These are phyloP conservation scores for Dendrocincla fuliginosa DNA, from an alignment of 2,797 vertebrate genomes.

Conservation along the genomic window DNA sequence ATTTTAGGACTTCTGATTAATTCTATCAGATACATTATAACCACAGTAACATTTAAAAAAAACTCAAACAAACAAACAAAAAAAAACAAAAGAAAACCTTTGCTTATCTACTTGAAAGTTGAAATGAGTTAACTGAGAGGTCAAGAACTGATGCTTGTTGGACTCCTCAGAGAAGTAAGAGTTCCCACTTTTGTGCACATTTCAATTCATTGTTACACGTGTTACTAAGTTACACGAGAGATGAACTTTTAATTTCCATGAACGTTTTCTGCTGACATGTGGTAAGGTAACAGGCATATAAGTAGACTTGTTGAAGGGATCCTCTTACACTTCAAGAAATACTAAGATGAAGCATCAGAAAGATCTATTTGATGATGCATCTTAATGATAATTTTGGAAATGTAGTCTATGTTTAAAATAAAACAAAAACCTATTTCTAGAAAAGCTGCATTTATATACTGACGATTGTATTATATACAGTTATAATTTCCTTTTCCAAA, in stretches of 20 bases:
- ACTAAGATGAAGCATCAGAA: neutral
- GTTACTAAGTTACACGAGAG: neutral
- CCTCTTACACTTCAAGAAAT: neutral
- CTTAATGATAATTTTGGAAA: neutral
- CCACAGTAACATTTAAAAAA: neutral
- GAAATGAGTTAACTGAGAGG: neutral
- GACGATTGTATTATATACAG: neutral
- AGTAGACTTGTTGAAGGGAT: neutral
- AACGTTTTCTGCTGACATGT: neutral
- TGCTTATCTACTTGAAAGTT: neutral
- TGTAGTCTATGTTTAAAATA: neutral
- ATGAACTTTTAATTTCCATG: neutral
- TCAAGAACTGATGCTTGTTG: neutral
- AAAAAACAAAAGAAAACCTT: neutral
- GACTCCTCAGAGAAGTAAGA: neutral
- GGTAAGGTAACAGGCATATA: neutral
- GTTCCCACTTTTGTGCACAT: neutral
- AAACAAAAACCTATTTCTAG: neutral
- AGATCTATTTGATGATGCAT: neutral
- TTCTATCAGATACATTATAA: neutral
- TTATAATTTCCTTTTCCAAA: neutral
- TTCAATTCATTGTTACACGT: neutral
- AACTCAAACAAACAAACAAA: too few species aligned
- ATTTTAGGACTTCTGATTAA: neutral
- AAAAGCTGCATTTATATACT: neutral